Evolutionary conservation across 1,140 invertebrate species (phyloP).

Genomic region (Meloidogyne exigua): DNA sequence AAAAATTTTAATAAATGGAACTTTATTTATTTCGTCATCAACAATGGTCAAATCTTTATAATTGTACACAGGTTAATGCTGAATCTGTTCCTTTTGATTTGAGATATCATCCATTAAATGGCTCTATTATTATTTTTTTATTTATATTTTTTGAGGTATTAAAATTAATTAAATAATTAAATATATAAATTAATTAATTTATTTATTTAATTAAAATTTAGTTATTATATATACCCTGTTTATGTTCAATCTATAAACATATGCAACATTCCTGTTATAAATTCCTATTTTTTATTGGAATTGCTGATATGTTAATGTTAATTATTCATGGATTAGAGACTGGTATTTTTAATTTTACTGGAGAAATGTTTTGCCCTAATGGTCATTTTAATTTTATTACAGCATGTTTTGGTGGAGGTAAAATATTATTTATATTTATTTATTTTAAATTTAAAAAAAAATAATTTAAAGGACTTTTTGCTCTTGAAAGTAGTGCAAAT

Average conservation of each 20-base stretch:
- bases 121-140: not conserved
- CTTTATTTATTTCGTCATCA: not conserved
- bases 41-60: conserved; percentile 1
- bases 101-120: not conserved
- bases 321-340: conserved; percentile 7
- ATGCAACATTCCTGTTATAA: not conserved
- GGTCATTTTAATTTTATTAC: not conserved
- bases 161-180: too few species aligned
- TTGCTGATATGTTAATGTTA: conserved; percentile 14
- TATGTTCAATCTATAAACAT: not conserved
- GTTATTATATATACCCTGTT: not conserved
- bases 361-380: conserved; percentile 8
- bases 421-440: not conserved
- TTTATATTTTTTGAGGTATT: not conserved
- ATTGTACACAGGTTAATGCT: not conserved
- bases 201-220: not conserved
- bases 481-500: not conserved
- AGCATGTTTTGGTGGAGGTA: not conserved
- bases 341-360: not conserved
- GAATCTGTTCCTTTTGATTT: not conserved
- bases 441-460: not conserved
- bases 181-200: too few species aligned
- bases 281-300: conserved; percentile 15
- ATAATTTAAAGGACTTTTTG: conserved; percentile 4
- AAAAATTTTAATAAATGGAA: not conserved